A percentile compares a stretch with the other conserved stretches of the same genome.
Evolutionary conservation across 2,113 vertebrate species (phyloP).

Genomic region (Etheostoma cragini): DNA sequence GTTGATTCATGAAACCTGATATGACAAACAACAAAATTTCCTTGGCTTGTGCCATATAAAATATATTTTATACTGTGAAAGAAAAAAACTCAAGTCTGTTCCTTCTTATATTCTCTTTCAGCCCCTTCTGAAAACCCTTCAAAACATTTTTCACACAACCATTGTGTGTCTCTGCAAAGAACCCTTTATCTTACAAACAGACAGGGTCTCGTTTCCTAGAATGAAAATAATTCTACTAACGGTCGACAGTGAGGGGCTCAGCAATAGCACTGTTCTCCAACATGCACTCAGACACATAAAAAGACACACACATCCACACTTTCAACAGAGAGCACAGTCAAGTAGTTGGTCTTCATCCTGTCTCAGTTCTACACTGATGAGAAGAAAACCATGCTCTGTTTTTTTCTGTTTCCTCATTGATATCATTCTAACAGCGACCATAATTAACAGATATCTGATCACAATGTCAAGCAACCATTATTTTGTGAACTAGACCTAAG

Average conservation of each 20-base stretch:
- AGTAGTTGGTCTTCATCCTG: constrained; percentile 79
- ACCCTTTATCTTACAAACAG: constrained; percentile 27
- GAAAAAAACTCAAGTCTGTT: constrained; percentile 28
- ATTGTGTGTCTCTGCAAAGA: constrained; percentile 23
- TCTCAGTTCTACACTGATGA: constrained; percentile 79
- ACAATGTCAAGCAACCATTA: constrained; percentile 69
- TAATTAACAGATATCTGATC: constrained; percentile 68
- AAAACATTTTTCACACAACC: constrained; percentile 25
- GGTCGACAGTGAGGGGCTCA: constrained; percentile 72
- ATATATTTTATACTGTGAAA: constrained; percentile 27
- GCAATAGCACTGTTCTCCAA: constrained; percentile 75
- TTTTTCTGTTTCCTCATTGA: constrained; percentile 62
- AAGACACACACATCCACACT: constrained; percentile 51
- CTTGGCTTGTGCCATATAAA: constrained; percentile 40
- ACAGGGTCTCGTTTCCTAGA: constrained; percentile 31
- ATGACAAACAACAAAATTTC: constrained; percentile 35
- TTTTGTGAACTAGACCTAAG: constrained; percentile 68
- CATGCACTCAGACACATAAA: constrained; percentile 45
- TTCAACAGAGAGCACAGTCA: constrained; percentile 77
- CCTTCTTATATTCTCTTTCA: constrained; percentile 43
- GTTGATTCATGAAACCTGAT: constrained; percentile 37
- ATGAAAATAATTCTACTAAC: constrained; percentile 42
- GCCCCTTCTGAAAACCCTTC: constrained; percentile 52
- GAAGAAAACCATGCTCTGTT: constrained; percentile 74
- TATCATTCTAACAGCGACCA: constrained; percentile 73